Evolutionary conservation across 2,797 vertebrate genomes (phyloP).

Genomic region (Microcaecilia unicolor): DNA sequence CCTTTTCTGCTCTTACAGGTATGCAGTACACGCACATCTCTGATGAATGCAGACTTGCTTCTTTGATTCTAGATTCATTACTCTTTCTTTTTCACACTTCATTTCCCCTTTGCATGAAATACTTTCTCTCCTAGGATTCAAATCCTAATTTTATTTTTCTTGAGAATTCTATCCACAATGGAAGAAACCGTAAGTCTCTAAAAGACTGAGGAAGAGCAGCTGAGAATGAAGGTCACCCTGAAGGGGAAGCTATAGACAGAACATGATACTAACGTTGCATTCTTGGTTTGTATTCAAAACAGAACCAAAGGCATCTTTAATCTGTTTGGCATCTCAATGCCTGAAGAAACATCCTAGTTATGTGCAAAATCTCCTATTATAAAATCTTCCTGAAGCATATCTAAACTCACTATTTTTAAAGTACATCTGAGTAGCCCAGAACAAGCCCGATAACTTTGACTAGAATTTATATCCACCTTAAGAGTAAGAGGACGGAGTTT

Average conservation of each 20-base stretch:
- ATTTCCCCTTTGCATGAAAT: too few relatives aligned
- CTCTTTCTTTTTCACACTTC: too few relatives aligned
- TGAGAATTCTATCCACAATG: neutral
- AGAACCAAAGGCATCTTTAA: neutral
- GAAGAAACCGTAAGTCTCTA: too few relatives aligned
- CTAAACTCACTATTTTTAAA: too few relatives aligned
- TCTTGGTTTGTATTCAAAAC: conserved; percentile 10
- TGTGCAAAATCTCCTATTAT: conserved; percentile 5
- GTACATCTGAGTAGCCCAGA: too few relatives aligned
- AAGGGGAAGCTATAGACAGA: neutral
- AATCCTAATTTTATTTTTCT: neutral
- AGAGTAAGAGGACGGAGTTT: too few relatives aligned
- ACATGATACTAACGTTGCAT: conserved; percentile 8
- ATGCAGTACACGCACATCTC: too few relatives aligned
- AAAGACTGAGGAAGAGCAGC: conserved; percentile 13
- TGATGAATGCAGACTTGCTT: too few relatives aligned
- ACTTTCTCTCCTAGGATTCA: neutral
- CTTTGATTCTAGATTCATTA: conserved; percentile 12
- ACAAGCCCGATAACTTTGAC: too few relatives aligned
- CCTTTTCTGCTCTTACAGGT: too few relatives aligned
- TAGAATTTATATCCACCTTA: too few relatives aligned
- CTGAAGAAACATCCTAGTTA: neutral
- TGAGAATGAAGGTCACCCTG: conserved; percentile 19
- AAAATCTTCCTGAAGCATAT: neutral
- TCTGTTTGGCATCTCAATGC: neutral